These are phyloP conservation scores for Loriculus beryllinus DNA, from an alignment of 2,797 vertebrate species.

Conservation along the genomic window DNA sequence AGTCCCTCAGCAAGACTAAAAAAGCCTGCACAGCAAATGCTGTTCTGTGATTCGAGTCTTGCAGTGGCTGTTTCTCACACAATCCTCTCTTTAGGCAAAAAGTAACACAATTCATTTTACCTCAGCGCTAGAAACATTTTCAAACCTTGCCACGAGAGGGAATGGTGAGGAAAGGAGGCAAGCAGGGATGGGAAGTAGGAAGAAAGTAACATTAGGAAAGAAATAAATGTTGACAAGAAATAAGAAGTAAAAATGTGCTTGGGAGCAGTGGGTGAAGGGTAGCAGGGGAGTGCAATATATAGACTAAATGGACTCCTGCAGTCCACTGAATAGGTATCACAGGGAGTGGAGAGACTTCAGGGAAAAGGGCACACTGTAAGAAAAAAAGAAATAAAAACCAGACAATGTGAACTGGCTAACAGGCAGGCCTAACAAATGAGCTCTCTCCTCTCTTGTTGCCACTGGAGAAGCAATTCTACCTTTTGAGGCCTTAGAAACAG, in stretches of 20 bases:
- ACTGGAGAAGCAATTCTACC: neutral
- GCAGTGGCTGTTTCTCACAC: neutral
- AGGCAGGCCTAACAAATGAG: neutral
- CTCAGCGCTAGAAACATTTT: neutral
- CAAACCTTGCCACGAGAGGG: neutral
- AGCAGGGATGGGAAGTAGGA: neutral
- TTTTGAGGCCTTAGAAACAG: neutral
- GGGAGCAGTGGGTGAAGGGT: neutral
- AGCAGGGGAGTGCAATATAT: neutral
- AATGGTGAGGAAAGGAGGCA: neutral
- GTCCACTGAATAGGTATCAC: neutral
- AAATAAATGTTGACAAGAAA: neutral
- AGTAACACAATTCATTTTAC: neutral
- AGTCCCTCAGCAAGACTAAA: neutral
- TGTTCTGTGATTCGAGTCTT: neutral
- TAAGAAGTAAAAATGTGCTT: neutral
- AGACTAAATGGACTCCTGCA: neutral
- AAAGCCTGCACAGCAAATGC: neutral
- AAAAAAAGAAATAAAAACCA: neutral
- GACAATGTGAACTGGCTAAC: neutral
- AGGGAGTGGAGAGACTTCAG: neutral
- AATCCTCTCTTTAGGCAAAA: neutral
- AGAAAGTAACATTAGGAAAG: neutral
- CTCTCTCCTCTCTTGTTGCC: neutral
- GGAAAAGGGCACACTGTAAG: neutral